Percentiles rank a stretch among this genome's conserved stretches.
These are phyloP conservation scores for Diaphora mendica DNA, from an alignment of 2,888 invertebrate genomes.

Conservation along the genomic window DNA sequence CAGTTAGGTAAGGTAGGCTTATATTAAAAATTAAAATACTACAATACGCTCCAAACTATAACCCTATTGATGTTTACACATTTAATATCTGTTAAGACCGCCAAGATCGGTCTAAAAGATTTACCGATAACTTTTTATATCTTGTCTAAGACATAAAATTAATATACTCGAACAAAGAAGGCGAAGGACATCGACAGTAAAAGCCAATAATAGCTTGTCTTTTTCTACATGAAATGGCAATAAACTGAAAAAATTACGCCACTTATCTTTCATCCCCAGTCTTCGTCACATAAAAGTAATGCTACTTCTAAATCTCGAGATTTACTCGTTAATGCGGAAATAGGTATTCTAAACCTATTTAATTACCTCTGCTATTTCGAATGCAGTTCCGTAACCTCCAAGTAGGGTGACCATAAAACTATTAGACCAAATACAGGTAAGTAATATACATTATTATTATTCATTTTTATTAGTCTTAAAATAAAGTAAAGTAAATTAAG, in stretches of 20 bases:
- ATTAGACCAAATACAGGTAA: neutral
- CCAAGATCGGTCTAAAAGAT: no score
- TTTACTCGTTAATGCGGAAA: constrained; percentile 25
- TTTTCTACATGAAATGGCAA: neutral
- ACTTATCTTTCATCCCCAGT: constrained; percentile 1
- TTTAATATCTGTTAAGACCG: no score
- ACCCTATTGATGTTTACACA: no score
- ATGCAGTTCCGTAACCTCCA: constrained; percentile 34
- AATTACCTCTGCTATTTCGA: constrained; percentile 29
- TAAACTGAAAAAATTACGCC: neutral
- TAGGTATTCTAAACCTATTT: constrained; percentile 27
- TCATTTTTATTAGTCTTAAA: no score
- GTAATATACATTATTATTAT: no score
- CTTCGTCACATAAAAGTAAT: constrained; percentile 35
- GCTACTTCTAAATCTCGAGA: constrained; percentile 29
- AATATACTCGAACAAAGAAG: neutral
- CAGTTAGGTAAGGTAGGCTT: no score
- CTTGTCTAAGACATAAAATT: neutral
- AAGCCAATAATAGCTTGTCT: constrained; percentile 1
- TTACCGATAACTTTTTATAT: neutral
- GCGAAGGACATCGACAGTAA: neutral
- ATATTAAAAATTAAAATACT: no score
- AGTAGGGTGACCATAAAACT: neutral
- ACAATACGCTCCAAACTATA: no score
- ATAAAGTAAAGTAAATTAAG: no score